Conservation (phyloP, 2,113 vertebrate genomes). For the Entelurus aequoreus region DNA sequence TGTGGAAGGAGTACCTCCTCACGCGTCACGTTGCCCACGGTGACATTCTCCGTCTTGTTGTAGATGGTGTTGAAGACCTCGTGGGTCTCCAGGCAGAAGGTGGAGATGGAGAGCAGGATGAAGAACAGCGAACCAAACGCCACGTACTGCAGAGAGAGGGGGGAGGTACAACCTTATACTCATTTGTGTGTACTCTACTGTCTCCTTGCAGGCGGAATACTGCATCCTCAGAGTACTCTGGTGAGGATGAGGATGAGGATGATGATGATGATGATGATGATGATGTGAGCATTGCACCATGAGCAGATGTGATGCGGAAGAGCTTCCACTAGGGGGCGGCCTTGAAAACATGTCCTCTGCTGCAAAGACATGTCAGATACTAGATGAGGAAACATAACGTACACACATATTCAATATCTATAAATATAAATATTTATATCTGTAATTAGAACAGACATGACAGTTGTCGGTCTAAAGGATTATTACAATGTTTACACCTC, state of each 20-base stretch:
- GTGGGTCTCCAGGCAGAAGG: constrained; percentile 98
- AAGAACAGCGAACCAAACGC: constrained; percentile 94
- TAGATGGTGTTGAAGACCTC: constrained; percentile 94
- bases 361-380: constrained; percentile 16
- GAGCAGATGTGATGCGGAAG: constrained; percentile 2
- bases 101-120: constrained; percentile 97
- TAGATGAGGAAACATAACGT: too few species aligned
- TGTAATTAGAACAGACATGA: too few species aligned
- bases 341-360: constrained; percentile 37
- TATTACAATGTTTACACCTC: too few species aligned
- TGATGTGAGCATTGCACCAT: constrained; percentile 38
- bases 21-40: constrained; percentile 76
- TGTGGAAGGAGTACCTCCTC: constrained; percentile 62
- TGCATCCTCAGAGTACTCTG: too few species aligned
- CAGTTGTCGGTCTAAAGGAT: too few species aligned
- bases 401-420: too few species aligned
- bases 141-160: constrained; percentile 76
- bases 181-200: not conserved
- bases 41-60: constrained; percentile 86
- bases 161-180: not conserved
- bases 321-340: constrained; percentile 39
- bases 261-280: not conserved
- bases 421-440: too few species aligned
- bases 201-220: not conserved
- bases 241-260: not conserved